These are phyloP conservation scores for Pseudococcus viburni DNA, from an alignment of 2,888 invertebrate genomes.

Conservation along the genomic window DNA sequence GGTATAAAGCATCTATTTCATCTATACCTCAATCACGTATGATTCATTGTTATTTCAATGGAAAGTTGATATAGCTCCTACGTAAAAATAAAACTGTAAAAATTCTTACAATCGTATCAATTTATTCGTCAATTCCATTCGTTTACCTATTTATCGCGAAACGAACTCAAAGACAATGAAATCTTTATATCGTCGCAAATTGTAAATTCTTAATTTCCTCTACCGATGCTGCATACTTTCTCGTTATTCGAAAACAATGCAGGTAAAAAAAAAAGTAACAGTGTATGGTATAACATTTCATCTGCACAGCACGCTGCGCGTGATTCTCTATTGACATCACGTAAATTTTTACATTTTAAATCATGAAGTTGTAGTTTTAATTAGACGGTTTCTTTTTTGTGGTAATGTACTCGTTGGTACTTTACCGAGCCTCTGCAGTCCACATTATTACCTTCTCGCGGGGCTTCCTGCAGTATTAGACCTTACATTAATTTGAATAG, in stretches of 20 bases:
- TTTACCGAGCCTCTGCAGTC: neutral
- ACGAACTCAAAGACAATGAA: neutral
- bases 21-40: too few species aligned
- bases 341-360: constrained; percentile 45
- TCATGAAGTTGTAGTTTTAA: constrained; percentile 46
- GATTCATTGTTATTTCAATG: too few species aligned
- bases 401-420: neutral
- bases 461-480: neutral
- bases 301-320: constrained; percentile 33
- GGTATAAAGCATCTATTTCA: too few species aligned
- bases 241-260: constrained; percentile 34
- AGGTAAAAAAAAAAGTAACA: neutral
- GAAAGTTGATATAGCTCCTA: too few species aligned
- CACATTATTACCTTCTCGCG: neutral
- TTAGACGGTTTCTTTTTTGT: constrained; percentile 48
- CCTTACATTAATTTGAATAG: constrained; percentile 12
- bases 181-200: constrained; percentile 4
- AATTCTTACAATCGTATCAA: neutral
- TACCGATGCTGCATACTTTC: neutral
- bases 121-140: neutral
- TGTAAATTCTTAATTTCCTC: constrained; percentile 34
- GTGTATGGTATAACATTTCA: constrained; percentile 38
- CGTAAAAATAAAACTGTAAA: neutral
- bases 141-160: neutral
- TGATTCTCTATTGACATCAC: constrained; percentile 35